Evolutionary conservation across 1,140 invertebrate genomes (phyloP).

Genomic region (Neodiprion lecontei): DNA sequence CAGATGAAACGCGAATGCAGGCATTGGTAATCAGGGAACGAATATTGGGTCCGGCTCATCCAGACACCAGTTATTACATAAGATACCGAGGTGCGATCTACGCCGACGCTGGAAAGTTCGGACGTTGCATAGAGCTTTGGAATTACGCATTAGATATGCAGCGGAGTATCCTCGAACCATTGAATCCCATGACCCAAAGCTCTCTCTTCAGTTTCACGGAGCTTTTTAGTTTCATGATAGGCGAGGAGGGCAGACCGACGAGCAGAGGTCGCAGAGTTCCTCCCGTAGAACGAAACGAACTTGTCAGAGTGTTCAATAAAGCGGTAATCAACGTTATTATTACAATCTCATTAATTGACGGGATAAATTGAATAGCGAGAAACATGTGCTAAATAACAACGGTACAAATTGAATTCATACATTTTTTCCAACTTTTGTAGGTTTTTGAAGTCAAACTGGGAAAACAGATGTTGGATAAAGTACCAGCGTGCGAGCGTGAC

Average conservation of each 20-base stretch:
- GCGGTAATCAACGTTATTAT: conserved; percentile 62
- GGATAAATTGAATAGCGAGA: conserved; percentile 2
- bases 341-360: conserved; percentile 5
- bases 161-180: conserved; percentile 88
- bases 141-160: conserved; percentile 98
- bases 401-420: not conserved
- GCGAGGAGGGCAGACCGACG: conserved; percentile 73
- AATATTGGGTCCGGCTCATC: conserved; percentile 91
- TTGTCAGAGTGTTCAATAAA: conserved; percentile 82
- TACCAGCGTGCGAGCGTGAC: conserved; percentile 72
- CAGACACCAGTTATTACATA: conserved; percentile 96
- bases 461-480: conserved; percentile 61
- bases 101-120: conserved; percentile 92
- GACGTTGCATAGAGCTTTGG: conserved; percentile 91
- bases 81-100: conserved; percentile 92
- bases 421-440: conserved; percentile 41
- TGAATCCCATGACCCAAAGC: conserved; percentile 94
- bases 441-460: conserved; percentile 58
- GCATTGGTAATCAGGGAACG: conserved; percentile 91
- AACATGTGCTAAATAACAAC: conserved; percentile 5
- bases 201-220: conserved; percentile 93
- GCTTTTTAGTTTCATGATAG: conserved; percentile 94
- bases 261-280: conserved; percentile 77
- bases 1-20: conserved; percentile 96
- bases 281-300: conserved; percentile 79